Percentiles rank a stretch among this genome's conserved stretches.
phyloP scores from a whole-genome alignment of 2,888 invertebrate species.

The Aporophyla nigra region DNA sequence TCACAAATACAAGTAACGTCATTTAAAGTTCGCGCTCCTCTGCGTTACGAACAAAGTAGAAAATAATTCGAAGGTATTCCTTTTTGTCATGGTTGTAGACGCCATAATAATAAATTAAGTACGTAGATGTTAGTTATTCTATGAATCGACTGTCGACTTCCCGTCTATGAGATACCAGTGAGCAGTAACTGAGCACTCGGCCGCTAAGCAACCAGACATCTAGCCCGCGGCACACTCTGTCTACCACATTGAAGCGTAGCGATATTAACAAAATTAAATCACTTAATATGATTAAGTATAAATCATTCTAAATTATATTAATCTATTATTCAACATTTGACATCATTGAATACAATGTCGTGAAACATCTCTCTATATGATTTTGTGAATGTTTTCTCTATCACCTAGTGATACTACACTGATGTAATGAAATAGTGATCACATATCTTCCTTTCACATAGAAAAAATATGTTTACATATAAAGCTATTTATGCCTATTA shows the following conservation, averaged over 20 bases:
- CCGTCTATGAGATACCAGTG: conserved; percentile 67
- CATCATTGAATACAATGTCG: conserved; percentile 37
- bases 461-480: conserved; percentile 70
- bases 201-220: conserved; percentile 42
- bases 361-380: conserved; percentile 64
- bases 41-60: conserved; percentile 62
- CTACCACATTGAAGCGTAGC: conserved; percentile 56
- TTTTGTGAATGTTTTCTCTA: conserved; percentile 74
- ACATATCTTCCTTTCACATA: conserved; percentile 86
- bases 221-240: conserved; percentile 39
- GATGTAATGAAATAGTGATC: conserved; percentile 78
- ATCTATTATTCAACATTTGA: conserved; percentile 69
- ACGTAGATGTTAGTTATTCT: conserved; percentile 71
- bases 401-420: conserved; percentile 82
- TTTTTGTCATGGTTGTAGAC: conserved; percentile 71
- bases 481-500: conserved; percentile 80
- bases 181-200: conserved; percentile 47
- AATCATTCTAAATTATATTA: conserved; percentile 80
- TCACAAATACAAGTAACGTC: conserved; percentile 62
- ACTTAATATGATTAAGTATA: conserved; percentile 87
- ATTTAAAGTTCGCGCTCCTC: conserved; percentile 64
- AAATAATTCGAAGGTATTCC: conserved; percentile 63
- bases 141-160: conserved; percentile 70
- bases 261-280: conserved; percentile 69
- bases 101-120: conserved; percentile 73